Percentiles rank a stretch among this genome's conserved stretches.
Evolutionary conservation across 1,140 invertebrate genomes (phyloP).

Genomic region (Rhopalosiphum maidis): DNA sequence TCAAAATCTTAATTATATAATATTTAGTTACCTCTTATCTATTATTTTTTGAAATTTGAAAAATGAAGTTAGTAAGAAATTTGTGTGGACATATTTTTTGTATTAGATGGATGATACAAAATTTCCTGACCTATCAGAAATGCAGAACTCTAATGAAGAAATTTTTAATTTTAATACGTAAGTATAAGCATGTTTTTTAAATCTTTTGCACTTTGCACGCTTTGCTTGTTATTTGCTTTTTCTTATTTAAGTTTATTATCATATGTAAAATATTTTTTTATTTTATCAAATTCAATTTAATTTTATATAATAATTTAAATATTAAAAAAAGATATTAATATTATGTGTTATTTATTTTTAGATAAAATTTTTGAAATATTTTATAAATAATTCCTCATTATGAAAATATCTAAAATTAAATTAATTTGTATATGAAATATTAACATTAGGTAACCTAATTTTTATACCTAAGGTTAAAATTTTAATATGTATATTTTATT

Average conservation of each 20-base stretch:
- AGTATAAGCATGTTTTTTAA: slow-evolving; percentile 28
- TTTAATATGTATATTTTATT: neutral
- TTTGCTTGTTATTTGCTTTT: neutral
- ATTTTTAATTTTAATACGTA: slow-evolving; percentile 32
- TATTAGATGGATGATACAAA: slow-evolving; percentile 45
- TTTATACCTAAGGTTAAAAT: too few species aligned
- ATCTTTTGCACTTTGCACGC: neutral
- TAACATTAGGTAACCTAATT: neutral
- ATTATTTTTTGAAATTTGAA: neutral
- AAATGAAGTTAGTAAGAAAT: neutral
- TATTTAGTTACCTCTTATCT: neutral
- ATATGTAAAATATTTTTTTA: neutral
- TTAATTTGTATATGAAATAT: neutral
- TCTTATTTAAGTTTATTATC: neutral
- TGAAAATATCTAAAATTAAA: neutral
- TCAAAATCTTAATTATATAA: neutral
- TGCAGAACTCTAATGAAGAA: slow-evolving; percentile 1
- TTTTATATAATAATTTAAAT: neutral
- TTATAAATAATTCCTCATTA: too few species aligned
- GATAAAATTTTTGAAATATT: neutral
- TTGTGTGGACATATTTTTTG: neutral
- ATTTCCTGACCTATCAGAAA: neutral
- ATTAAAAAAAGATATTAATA: neutral
- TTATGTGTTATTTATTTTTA: neutral
- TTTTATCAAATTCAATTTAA: neutral